Evolutionary conservation across 1,140 invertebrate genomes (phyloP), one percentile per base, ranked within the genome.

Genomic region (Ostrea edulis): DNA sequence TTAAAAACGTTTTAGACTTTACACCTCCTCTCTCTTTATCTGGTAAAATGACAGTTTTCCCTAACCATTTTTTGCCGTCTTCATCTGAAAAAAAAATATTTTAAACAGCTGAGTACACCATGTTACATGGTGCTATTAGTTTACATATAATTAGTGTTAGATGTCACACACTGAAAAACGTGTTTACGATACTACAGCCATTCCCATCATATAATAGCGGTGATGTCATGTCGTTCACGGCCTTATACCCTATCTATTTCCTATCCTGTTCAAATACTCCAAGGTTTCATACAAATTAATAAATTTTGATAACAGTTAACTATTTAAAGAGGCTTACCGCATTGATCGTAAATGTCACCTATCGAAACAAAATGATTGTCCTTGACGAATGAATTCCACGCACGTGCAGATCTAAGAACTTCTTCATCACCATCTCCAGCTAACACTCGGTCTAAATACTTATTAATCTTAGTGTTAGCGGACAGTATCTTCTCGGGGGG

Each of bases 1-100:
- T 93, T 20, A 92, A 52, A 86, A 89, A 92, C 0, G 90, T 92
- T 55, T 90, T 88, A 17, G 91, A 87, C 86, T 84, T 92, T n/a
- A 93, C 62, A 0, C 91, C 92, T n/a, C 91, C 91, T n/a, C 71
- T 85, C 22, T 86, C 71, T 82, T 88, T 82, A 83, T 93, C 92
- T 22, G 85, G 85, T 68, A 92, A 8, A 84, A 93, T 51, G 2
- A 91, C 65, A 22, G 89, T 86, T 81, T 89, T 91, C 20, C 92
- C 92, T 2, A 92, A 35, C 58, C 85, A 89, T 25, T 89, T 84
- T 89, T 84, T 89, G 22, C 89, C 89, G 22, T 89, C 88, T 4
- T 86, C 91, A 12, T 91, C 87, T 91, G 85, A 22, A 86, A 89
- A 58, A 87, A n/a, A 44, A 53, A 44, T 2, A 83, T 22, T 20